Conservation (phyloP, 2,888 invertebrate genomes). For the Erpobdella octoculata region DNA sequence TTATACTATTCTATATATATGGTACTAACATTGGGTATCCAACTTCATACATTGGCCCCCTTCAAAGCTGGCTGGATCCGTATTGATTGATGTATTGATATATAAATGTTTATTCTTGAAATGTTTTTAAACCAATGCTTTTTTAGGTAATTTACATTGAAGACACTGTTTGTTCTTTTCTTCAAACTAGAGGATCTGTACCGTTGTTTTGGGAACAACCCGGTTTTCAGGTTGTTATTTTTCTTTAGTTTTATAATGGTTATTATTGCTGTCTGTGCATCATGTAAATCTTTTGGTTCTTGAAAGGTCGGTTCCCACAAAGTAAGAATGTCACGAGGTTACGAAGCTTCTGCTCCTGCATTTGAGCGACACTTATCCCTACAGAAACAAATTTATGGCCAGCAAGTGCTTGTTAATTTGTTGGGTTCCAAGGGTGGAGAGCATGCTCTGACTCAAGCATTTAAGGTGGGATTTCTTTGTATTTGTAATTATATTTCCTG, state of each 20-base stretch:
- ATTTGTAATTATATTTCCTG: not conserved
- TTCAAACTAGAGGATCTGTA: conserved; percentile 86
- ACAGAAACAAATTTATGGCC: conserved; percentile 80
- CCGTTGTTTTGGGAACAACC: conserved; percentile 99
- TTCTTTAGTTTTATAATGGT: not conserved
- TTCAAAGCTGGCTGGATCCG: no score
- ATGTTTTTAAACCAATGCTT: not conserved
- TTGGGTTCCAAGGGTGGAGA: conserved; percentile 92
- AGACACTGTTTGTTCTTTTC: conserved; percentile 64
- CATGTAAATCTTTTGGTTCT: not conserved
- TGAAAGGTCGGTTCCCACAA: conserved; percentile 87
- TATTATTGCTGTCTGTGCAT: not conserved
- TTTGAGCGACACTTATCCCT: conserved; percentile 81
- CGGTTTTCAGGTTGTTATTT: conserved; percentile 68
- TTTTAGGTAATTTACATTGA: conserved; percentile 66
- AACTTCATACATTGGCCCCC: no score
- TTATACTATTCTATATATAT: no score
- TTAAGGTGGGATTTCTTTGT: conserved; percentile 41
- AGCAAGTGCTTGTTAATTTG: conserved; percentile 82
- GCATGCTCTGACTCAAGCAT: conserved; percentile 74
- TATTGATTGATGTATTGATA: no score
- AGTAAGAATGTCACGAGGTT: conserved; percentile 88
- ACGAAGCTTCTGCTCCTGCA: conserved; percentile 84
- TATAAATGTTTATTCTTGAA: no score
- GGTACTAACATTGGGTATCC: no score